These are phyloP conservation scores for Bagarius yarrelli DNA, from an alignment of 2,113 vertebrate species.

Conservation along the genomic window DNA sequence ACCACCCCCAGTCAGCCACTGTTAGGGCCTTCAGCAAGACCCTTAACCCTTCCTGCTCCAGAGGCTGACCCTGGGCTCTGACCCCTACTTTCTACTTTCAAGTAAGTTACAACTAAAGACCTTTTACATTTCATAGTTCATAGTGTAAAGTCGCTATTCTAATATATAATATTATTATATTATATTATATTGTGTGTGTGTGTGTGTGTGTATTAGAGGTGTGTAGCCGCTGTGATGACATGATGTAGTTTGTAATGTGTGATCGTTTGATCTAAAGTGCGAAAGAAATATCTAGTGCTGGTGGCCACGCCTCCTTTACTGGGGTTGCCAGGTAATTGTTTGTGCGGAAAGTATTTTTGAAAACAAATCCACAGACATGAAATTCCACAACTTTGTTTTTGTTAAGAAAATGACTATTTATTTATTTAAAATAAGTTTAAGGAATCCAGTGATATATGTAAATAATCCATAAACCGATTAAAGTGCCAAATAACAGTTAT, in stretches of 20 bases:
- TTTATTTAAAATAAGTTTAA: slow-evolving; percentile 86
- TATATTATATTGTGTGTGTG: no score
- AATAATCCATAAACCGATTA: slow-evolving; percentile 94
- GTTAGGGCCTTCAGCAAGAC: no score
- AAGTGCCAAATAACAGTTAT: slow-evolving; percentile 95
- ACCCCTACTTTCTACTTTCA: no score
- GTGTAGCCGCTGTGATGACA: not conserved
- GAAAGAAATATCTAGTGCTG: not conserved
- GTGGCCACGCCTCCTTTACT: not conserved
- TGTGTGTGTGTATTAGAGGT: not conserved
- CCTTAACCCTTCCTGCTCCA: no score
- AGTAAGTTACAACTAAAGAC: no score
- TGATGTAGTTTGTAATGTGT: not conserved
- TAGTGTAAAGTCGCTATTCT: no score
- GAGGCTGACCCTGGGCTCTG: no score
- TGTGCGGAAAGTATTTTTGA: no score
- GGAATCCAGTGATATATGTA: slow-evolving; percentile 98
- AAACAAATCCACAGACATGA: slow-evolving; percentile 16
- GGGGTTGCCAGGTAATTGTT: not conserved
- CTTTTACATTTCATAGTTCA: no score
- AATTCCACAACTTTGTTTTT: slow-evolving; percentile 60
- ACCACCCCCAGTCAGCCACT: no score
- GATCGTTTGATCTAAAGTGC: not conserved
- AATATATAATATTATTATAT: no score
- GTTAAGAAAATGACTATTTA: slow-evolving; percentile 94